phyloP scores from a whole-genome alignment of 2,113 vertebrate genomes.

The Muscicapa adusta region DNA sequence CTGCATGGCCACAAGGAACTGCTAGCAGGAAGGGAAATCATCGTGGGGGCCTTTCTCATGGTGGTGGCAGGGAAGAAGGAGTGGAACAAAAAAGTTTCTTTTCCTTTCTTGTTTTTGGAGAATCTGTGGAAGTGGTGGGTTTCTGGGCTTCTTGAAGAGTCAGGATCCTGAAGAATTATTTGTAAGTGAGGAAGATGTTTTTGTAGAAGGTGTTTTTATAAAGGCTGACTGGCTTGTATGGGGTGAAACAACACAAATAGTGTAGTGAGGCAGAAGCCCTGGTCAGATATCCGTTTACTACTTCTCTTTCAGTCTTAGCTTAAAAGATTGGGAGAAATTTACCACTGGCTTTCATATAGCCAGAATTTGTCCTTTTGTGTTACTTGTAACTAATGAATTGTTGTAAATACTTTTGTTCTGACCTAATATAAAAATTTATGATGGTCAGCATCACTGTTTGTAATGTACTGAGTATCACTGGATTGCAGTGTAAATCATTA shows the following conservation, averaged over 20 bases:
- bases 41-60: fast-evolving
- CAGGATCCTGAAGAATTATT: background rate
- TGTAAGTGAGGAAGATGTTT: background rate
- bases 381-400: background rate
- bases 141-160: background rate
- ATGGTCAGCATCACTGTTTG: background rate
- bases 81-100: background rate
- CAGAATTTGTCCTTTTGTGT: background rate
- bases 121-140: background rate
- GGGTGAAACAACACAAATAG: background rate
- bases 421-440: background rate
- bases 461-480: background rate
- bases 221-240: background rate
- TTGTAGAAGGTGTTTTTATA: background rate
- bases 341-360: background rate
- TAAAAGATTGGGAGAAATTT: background rate
- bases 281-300: background rate
- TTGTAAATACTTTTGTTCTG: background rate
- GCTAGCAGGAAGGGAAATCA: background rate
- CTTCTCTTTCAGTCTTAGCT: background rate
- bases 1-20: background rate
- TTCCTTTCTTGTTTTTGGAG: background rate
- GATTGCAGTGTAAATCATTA: background rate
- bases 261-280: background rate
- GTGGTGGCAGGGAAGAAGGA: background rate